Evolutionary conservation across 2,113 vertebrate species (phyloP).

Genomic region (Podocnemis expansa): DNA sequence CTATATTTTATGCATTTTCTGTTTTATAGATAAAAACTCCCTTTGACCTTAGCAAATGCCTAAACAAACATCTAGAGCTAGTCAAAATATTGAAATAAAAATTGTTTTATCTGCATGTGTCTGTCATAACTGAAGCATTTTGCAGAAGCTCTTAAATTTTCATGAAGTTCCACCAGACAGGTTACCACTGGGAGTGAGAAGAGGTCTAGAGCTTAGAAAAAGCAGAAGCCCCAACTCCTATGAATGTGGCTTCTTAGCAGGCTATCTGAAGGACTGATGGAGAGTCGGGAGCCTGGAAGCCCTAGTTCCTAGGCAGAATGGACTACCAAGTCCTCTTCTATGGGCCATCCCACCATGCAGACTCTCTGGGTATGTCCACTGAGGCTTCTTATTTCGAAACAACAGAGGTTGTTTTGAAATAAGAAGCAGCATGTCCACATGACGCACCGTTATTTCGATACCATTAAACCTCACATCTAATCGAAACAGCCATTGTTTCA

Average conservation of each 20-base stretch:
- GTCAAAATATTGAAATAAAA: not conserved
- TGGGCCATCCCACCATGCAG: not conserved
- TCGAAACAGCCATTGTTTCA: too few relatives aligned
- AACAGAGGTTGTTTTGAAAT: too few relatives aligned
- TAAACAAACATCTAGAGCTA: not conserved
- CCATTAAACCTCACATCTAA: too few relatives aligned
- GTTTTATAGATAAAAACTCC: not conserved
- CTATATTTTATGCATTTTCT: not conserved
- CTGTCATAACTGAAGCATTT: too few relatives aligned
- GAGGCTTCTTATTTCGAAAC: too few relatives aligned
- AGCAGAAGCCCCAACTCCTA: not conserved
- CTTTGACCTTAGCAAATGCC: not conserved
- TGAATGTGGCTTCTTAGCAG: not conserved
- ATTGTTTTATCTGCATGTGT: not conserved
- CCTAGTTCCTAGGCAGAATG: not conserved
- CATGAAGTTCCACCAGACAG: not conserved
- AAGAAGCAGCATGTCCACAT: too few relatives aligned
- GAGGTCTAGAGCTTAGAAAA: not conserved
- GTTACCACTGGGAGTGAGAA: rapidly evolving
- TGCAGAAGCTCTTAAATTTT: not conserved
- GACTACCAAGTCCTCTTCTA: not conserved
- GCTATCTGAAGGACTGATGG: not conserved
- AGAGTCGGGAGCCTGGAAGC: too few relatives aligned
- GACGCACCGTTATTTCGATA: too few relatives aligned
- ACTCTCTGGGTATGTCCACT: not conserved